Percentiles rank a stretch among this genome's conserved stretches.
Evolutionary conservation across 2,888 invertebrate genomes (phyloP).

Genomic region (Watsonalla cultraria): DNA sequence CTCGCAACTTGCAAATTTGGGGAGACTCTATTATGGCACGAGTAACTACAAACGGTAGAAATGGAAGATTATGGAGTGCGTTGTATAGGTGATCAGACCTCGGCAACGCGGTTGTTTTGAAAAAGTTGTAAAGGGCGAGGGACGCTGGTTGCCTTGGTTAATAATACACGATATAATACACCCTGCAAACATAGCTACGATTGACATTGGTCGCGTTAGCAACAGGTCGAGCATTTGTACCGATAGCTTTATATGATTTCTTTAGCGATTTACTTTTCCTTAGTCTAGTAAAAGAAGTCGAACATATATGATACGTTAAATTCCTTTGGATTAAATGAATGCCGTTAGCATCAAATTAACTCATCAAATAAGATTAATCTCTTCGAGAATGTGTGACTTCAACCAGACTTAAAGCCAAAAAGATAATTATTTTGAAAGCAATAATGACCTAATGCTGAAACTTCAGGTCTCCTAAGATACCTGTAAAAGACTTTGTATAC

Average conservation of each 20-base stretch:
- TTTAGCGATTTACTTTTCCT: slow-evolving; percentile 34
- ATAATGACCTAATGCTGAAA: too few relatives aligned
- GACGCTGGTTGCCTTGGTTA: slow-evolving; percentile 69
- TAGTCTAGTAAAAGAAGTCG: slow-evolving; percentile 37
- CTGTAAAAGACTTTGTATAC: too few relatives aligned
- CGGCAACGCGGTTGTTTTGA: slow-evolving; percentile 61
- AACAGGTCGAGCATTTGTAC: slow-evolving; percentile 53
- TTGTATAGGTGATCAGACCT: slow-evolving; percentile 71
- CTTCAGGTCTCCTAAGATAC: too few relatives aligned
- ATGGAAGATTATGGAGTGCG: slow-evolving; percentile 65
- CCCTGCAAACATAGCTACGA: slow-evolving; percentile 38
- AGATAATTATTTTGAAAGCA: too few relatives aligned
- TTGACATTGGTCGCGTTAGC: slow-evolving; percentile 44
- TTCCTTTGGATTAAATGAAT: slow-evolving; percentile 26
- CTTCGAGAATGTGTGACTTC: too few relatives aligned
- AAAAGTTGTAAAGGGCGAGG: slow-evolving; percentile 59
- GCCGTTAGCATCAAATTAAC: too few relatives aligned
- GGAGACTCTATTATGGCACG: slow-evolving; percentile 41
- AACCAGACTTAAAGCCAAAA: too few relatives aligned
- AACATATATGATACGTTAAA: slow-evolving; percentile 39
- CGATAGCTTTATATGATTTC: slow-evolving; percentile 49
- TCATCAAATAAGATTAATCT: too few relatives aligned
- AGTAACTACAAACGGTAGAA: slow-evolving; percentile 49
- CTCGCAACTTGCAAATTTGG: slow-evolving; percentile 67
- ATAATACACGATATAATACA: slow-evolving; percentile 60